Conservation (phyloP, 2,797 vertebrate species). For the Champsocephalus gunnari region DNA sequence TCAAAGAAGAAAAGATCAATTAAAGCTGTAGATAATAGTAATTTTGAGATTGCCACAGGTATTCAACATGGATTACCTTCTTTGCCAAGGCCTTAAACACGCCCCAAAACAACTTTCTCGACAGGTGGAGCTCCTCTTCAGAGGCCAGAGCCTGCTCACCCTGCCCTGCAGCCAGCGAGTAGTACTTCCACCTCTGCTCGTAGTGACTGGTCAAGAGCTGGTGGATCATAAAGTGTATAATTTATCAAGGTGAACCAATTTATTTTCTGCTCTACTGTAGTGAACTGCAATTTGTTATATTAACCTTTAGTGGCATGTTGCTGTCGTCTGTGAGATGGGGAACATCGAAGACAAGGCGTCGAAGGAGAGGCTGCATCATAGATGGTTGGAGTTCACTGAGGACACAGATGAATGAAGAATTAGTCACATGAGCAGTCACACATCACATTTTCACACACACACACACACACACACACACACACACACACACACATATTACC, state of each 20-base stretch:
- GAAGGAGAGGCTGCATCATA: slow-evolving; percentile 93
- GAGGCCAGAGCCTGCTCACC: slow-evolving; percentile 86
- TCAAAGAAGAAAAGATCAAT: slow-evolving; percentile 1
- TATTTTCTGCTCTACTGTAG: not conserved
- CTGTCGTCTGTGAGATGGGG: slow-evolving; percentile 89
- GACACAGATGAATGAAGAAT: slow-evolving; percentile 26
- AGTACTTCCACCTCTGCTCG: slow-evolving; percentile 94
- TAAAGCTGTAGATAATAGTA: not conserved
- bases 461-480: too few relatives aligned
- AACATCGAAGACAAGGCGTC: slow-evolving; percentile 91
- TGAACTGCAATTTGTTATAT: not conserved
- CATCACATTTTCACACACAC: too few relatives aligned
- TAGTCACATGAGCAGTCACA: slow-evolving; percentile 27
- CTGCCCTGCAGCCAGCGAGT: slow-evolving; percentile 86
- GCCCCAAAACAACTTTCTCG: slow-evolving; percentile 94
- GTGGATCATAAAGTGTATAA: not conserved
- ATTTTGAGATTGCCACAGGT: not conserved
- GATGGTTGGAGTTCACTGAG: slow-evolving; percentile 91
- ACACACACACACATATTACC: too few relatives aligned
- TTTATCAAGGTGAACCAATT: not conserved
- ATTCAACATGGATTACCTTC: slow-evolving; percentile 82
- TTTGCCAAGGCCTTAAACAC: slow-evolving; percentile 92
- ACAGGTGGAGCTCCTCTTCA: slow-evolving; percentile 93
- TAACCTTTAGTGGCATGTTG: slow-evolving; percentile 93
- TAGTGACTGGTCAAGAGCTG: slow-evolving; percentile 94